Percentiles rank a stretch among this genome's conserved stretches.
Evolutionary conservation across 2,113 vertebrate genomes (phyloP).

Genomic region (Neoarius graeffei): DNA sequence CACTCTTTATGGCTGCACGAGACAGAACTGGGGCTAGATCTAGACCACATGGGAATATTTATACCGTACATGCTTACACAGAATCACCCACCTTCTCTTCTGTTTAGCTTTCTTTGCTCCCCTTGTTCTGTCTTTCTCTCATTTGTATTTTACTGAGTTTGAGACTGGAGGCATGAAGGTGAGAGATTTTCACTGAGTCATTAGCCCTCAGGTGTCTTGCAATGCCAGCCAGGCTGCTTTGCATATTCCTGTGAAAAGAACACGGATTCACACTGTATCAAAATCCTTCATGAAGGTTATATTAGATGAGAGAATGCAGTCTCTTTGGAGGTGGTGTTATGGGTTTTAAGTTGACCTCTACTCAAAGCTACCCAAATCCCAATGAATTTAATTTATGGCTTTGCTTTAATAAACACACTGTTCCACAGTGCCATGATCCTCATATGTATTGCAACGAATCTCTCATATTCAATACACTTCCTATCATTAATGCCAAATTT

Average conservation of each 20-base stretch:
- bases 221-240: slow-evolving; percentile 34
- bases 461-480: slow-evolving; percentile 1
- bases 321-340: slow-evolving; percentile 5
- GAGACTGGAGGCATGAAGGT: slow-evolving; percentile 38
- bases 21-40: slow-evolving; percentile 8
- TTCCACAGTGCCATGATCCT: background rate
- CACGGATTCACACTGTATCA: slow-evolving; percentile 33
- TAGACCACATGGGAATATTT: slow-evolving; percentile 26
- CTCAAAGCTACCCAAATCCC: slow-evolving; percentile 3
- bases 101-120: slow-evolving; percentile 14
- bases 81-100: background rate
- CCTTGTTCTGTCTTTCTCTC: slow-evolving; percentile 1
- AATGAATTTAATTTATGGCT: background rate
- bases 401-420: background rate
- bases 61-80: slow-evolving; percentile 2
- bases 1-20: background rate
- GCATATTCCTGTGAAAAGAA: slow-evolving; percentile 35
- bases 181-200: slow-evolving; percentile 43
- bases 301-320: slow-evolving; percentile 22
- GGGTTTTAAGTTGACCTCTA: slow-evolving; percentile 13
- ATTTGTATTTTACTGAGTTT: slow-evolving; percentile 36
- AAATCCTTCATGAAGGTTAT: slow-evolving; percentile 43
- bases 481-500: slow-evolving; percentile 28
- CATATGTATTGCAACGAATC: background rate
- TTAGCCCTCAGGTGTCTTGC: slow-evolving; percentile 34